These are phyloP conservation scores for Mamestra brassicae DNA, from an alignment of 2,888 invertebrate genomes.

Conservation along the genomic window DNA sequence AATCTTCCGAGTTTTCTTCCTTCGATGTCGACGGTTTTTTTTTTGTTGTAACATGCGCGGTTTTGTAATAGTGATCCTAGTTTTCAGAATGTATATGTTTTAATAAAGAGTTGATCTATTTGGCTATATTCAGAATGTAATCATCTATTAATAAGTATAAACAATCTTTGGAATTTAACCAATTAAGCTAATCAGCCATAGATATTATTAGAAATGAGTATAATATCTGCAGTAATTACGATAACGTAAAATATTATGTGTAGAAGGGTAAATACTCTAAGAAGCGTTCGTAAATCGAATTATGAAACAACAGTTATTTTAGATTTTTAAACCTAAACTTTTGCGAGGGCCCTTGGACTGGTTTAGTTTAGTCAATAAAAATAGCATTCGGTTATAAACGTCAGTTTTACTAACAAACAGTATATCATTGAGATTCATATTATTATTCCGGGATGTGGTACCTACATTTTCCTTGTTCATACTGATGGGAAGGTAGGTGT, in stretches of 20 bases:
- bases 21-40: not conserved
- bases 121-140: no score
- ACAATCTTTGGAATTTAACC: not conserved
- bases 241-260: not conserved
- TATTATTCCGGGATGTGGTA: conserved; percentile 8
- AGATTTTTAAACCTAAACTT: conserved; percentile 13
- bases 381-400: conserved; percentile 26
- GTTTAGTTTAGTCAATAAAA: conserved; percentile 46
- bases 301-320: conserved; percentile 27
- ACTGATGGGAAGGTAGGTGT: not conserved
- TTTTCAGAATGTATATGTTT: no score
- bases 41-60: no score
- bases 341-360: conserved; percentile 39
- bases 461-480: not conserved
- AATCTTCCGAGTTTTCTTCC: not conserved
- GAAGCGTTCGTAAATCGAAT: conserved; percentile 1
- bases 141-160: not conserved
- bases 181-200: not conserved
- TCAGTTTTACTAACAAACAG: conserved; percentile 33
- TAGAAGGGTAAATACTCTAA: not conserved
- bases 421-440: conserved; percentile 31
- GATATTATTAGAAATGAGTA: conserved; percentile 2
- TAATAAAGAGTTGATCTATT: no score
- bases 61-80: not conserved
- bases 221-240: not conserved